These are phyloP conservation scores for Pseudorasbora parva DNA, from an alignment of 2,113 vertebrate species.

Conservation along the genomic window DNA sequence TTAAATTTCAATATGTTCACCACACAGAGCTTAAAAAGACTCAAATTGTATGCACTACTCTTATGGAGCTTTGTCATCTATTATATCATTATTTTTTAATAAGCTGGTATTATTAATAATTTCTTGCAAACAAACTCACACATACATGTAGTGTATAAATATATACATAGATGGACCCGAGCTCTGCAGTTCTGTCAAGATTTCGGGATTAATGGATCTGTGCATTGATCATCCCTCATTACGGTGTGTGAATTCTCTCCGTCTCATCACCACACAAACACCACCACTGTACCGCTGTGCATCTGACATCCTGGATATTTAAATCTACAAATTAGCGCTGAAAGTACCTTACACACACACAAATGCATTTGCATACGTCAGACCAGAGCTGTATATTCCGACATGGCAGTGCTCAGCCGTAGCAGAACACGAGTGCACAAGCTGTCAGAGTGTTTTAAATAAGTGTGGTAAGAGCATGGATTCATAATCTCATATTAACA, in stretches of 20 bases:
- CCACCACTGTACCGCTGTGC: not conserved
- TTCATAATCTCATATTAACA: constrained; percentile 31
- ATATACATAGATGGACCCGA: not conserved
- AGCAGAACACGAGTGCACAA: not conserved
- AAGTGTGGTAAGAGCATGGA: constrained; percentile 11
- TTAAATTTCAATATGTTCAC: too few relatives aligned
- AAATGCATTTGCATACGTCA: constrained; percentile 22
- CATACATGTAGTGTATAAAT: not conserved
- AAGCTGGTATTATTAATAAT: not conserved
- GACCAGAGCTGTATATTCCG: constrained; percentile 1
- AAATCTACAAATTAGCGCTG: constrained; percentile 10
- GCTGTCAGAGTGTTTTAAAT: constrained; percentile 25
- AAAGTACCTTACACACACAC: constrained; percentile 17
- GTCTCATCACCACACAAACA: not conserved
- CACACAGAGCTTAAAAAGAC: too few relatives aligned
- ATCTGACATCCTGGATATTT: constrained; percentile 22
- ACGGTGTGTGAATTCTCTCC: not conserved
- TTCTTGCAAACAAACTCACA: not conserved
- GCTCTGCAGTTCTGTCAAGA: too few relatives aligned
- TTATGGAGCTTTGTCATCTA: not conserved
- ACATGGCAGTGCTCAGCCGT: constrained; percentile 11
- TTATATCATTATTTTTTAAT: constrained; percentile 54
- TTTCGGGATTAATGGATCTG: not conserved
- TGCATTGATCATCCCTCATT: constrained; percentile 12
- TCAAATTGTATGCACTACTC: not conserved